These are phyloP conservation scores for Amblyteles armatorius DNA, from an alignment of 2,888 invertebrate genomes.

Conservation along the genomic window DNA sequence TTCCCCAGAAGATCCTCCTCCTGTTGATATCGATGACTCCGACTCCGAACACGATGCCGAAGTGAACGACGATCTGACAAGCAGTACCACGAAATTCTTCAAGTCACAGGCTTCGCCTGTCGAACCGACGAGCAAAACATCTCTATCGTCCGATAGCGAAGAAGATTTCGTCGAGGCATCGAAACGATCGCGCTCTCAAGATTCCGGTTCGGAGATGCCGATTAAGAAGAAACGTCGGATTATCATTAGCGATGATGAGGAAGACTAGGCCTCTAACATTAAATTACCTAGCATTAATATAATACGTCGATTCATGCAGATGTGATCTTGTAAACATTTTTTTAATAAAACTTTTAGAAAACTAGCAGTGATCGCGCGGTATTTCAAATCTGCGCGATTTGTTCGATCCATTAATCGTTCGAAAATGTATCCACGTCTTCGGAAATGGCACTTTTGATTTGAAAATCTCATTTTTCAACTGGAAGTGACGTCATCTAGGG, in stretches of 20 bases:
- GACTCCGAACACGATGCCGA: neutral
- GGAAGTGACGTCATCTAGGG: neutral
- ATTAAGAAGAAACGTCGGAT: constrained; percentile 79
- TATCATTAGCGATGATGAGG: constrained; percentile 80
- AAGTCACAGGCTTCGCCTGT: neutral
- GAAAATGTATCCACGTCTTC: neutral
- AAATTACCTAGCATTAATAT: neutral
- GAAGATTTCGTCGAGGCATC: constrained; percentile 70
- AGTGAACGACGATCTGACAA: neutral
- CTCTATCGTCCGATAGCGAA: neutral
- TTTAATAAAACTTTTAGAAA: neutral
- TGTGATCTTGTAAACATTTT: neutral
- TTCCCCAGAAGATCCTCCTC: neutral
- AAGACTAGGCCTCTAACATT: constrained; percentile 59
- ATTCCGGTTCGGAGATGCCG: constrained; percentile 76
- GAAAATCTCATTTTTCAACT: neutral
- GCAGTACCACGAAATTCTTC: neutral
- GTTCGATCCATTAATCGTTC: neutral
- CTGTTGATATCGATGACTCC: neutral
- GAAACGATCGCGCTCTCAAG: constrained; percentile 76
- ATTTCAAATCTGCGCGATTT: neutral
- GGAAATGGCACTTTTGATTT: neutral
- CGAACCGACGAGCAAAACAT: constrained; percentile 1
- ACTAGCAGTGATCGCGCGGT: neutral
- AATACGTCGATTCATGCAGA: neutral